Evolutionary conservation across 92 coral and sea anemone genomes (phyloP).

Genomic region (Parazoanthus atlanticus): DNA sequence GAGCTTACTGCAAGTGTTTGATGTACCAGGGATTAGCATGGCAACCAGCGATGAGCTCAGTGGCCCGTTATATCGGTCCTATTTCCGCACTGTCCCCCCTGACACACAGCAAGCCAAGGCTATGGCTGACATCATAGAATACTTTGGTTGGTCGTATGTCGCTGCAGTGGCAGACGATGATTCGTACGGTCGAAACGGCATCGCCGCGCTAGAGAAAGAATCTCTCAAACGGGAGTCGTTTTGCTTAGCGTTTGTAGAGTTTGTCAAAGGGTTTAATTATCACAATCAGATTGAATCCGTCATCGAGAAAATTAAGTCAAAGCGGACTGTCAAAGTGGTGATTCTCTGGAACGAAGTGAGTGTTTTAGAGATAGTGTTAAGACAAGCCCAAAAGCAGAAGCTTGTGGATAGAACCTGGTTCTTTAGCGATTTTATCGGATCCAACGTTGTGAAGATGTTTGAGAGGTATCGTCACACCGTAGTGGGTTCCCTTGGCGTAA

Average conservation of each 20-base stretch:
- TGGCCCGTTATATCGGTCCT: conserved; percentile 68
- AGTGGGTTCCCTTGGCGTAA: conserved; percentile 69
- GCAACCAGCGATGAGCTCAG: conserved; percentile 41
- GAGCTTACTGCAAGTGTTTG: conserved; percentile 73
- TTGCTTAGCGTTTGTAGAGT: conserved; percentile 76
- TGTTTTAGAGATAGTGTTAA: conserved; percentile 55
- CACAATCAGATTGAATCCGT: conserved; percentile 47
- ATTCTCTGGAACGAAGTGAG: conserved; percentile 79
- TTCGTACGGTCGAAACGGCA: conserved; percentile 69
- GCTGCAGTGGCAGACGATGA: conserved; percentile 54
- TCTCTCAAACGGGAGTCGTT: conserved; percentile 64
- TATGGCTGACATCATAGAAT: conserved; percentile 73
- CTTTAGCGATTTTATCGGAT: conserved; percentile 80
- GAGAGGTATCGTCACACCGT: conserved; percentile 65
- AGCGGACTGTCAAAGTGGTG: conserved; percentile 64
- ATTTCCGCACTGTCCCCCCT: conserved; percentile 69
- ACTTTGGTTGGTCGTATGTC: conserved; percentile 68
- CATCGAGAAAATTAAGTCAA: conserved; percentile 55
- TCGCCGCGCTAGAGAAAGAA: conserved; percentile 71
- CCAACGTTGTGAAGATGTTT: conserved; percentile 62
- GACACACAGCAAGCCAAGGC: conserved; percentile 17
- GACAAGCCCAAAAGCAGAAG: conserved; percentile 66
- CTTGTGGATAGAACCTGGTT: conserved; percentile 71
- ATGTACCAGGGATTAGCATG: conserved; percentile 72
- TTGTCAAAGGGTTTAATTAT: conserved; percentile 58